These are phyloP conservation scores for mouse (Mus musculus) DNA, from an alignment of 2,113 vertebrate genomes.

Conservation along the genomic window DNA sequence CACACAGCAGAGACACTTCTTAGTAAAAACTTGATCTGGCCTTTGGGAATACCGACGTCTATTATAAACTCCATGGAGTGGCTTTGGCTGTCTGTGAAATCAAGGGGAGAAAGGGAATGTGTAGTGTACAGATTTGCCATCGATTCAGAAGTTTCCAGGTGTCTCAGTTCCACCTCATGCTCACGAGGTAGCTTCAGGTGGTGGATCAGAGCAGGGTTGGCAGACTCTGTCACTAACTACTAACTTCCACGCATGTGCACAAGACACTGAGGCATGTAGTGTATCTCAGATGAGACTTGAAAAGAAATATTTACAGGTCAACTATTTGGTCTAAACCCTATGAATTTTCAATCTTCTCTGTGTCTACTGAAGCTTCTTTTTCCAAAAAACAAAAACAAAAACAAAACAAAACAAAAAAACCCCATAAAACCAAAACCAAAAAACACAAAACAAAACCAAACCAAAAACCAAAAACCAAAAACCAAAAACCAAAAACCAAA, in stretches of 20 bases:
- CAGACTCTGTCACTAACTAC: neutral
- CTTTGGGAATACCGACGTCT: neutral
- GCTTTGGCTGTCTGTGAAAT: neutral
- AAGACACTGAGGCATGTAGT: neutral
- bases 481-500: too few species aligned
- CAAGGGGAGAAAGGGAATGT: neutral
- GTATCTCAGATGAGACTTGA: neutral
- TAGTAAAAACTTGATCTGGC: neutral
- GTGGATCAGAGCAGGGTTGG: neutral
- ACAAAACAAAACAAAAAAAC: neutral
- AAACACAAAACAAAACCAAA: too few species aligned
- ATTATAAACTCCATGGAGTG: neutral
- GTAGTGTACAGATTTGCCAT: neutral
- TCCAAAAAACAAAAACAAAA: too few species aligned
- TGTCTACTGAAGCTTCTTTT: neutral
- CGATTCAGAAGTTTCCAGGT: neutral
- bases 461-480: too few species aligned
- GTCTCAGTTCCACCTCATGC: neutral
- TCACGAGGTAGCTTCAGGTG: neutral
- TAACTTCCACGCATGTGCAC: neutral
- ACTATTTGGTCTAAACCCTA: neutral
- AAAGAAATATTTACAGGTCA: neutral
- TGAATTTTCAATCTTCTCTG: conserved; percentile 42
- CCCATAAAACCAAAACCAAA: too few species aligned
- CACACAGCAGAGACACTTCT: neutral